Evolutionary conservation across 2,797 vertebrate genomes (phyloP).

Genomic region (Anguilla marmorata): DNA sequence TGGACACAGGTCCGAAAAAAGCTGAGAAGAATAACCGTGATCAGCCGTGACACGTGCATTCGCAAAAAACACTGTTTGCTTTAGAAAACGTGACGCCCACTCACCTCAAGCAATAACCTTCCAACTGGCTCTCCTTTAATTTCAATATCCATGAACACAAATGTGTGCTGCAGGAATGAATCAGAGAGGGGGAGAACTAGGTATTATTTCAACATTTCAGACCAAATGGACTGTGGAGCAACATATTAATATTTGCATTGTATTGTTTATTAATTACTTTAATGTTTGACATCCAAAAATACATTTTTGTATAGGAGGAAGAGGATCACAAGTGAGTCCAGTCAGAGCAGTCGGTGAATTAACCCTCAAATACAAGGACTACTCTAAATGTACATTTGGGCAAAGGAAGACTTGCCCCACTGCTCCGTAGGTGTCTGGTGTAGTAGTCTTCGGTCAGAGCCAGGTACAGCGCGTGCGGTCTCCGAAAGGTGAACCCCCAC

Average conservation of each 20-base stretch:
- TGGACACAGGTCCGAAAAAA: conserved; percentile 83
- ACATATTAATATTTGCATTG: neutral
- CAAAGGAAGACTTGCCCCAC: conserved; percentile 71
- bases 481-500: conserved; percentile 72
- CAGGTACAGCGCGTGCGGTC: conserved; percentile 65
- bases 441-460: conserved; percentile 76
- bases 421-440: conserved; percentile 70
- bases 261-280: neutral
- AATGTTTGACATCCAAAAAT: neutral
- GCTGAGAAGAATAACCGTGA: conserved; percentile 64
- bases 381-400: neutral
- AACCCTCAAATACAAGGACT: neutral
- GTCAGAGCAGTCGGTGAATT: neutral
- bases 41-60: neutral
- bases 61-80: neutral
- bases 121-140: conserved; percentile 68
- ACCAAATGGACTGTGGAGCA: neutral
- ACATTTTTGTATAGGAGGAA: neutral
- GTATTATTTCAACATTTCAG: neutral
- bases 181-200: conserved; percentile 31
- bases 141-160: conserved; percentile 84
- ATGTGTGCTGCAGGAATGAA: conserved; percentile 73
- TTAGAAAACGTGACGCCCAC: neutral
- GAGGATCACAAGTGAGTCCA: neutral
- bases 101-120: conserved; percentile 86